phyloP scores from a whole-genome alignment of 1,140 invertebrate genomes.

The Lutraria rhynchaena region DNA sequence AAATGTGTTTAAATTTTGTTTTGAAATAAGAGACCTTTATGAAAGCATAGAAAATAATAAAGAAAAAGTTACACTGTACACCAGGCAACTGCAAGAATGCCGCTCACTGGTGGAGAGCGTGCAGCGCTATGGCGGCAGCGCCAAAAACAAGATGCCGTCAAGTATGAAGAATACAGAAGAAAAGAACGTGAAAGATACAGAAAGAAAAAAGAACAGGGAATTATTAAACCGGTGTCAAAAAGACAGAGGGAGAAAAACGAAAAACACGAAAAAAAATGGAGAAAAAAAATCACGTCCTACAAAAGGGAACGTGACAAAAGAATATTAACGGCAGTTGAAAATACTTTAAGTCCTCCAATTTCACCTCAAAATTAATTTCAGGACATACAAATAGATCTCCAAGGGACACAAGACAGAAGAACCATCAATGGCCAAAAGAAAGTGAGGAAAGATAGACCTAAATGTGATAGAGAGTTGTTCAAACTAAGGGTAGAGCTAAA shows the following conservation, averaged over 20 bases:
- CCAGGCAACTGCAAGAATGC: too few relatives aligned
- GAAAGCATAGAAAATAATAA: too few relatives aligned
- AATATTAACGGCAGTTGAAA: not conserved
- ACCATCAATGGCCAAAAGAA: not conserved
- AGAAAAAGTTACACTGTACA: too few relatives aligned
- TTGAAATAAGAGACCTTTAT: too few relatives aligned
- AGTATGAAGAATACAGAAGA: slow-evolving; percentile 9
- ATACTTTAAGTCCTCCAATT: slow-evolving; percentile 13
- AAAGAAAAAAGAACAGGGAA: not conserved
- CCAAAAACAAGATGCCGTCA: not conserved
- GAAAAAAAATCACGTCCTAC: not conserved
- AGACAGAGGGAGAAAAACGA: too few relatives aligned
- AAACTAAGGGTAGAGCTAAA: not conserved
- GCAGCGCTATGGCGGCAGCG: slow-evolving; percentile 13
- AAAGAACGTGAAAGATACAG: too few relatives aligned
- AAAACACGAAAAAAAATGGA: not conserved
- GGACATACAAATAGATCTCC: too few relatives aligned
- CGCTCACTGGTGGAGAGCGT: not conserved
- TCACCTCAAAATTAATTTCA: not conserved
- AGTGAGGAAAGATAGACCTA: slow-evolving; percentile 1
- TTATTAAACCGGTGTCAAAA: not conserved
- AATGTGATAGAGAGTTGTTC: not conserved
- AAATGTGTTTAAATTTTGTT: too few relatives aligned
- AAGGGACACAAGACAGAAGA: too few relatives aligned
- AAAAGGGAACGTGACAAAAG: slow-evolving; percentile 10